phyloP scores from a whole-genome alignment of 1,140 invertebrate genomes.

The Brachionus rotundiformis region DNA sequence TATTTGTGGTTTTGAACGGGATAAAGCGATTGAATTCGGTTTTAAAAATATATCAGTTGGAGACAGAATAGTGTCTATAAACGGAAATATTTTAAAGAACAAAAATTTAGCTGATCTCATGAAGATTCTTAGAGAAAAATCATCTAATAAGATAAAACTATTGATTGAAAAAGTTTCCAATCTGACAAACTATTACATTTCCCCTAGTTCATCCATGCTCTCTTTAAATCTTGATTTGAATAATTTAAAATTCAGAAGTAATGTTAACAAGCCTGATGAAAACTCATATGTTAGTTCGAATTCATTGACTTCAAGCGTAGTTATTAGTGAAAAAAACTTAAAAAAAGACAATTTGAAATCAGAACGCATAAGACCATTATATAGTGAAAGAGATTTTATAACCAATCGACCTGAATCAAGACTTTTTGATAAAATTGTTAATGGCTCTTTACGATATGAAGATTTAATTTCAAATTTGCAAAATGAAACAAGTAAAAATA shows the following conservation, averaged over 20 bases:
- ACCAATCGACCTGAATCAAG: background rate
- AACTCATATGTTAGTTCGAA: background rate
- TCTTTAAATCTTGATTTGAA: constrained; percentile 19
- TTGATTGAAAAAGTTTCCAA: constrained; percentile 25
- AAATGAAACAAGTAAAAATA: background rate
- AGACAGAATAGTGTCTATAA: background rate
- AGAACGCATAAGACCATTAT: background rate
- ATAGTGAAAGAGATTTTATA: background rate
- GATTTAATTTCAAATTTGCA: background rate
- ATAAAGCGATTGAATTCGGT: background rate
- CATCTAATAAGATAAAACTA: background rate
- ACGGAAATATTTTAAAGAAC: background rate
- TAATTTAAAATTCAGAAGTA: constrained; percentile 19
- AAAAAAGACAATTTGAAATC: constrained; percentile 4
- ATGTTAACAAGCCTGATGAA: background rate
- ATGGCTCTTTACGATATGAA: constrained; percentile 37
- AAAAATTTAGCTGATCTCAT: background rate
- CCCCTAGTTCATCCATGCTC: constrained; percentile 18
- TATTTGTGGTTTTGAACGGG: background rate
- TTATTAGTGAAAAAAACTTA: background rate
- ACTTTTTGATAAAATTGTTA: constrained; percentile 32
- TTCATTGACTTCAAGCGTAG: constrained; percentile 17
- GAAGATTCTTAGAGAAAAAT: background rate
- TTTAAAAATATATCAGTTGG: constrained; percentile 31
- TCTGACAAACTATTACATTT: background rate